Percentiles rank a stretch among this genome's conserved stretches.
Evolutionary conservation across 1,140 invertebrate genomes (phyloP).

Genomic region (Lepidostoma basale): DNA sequence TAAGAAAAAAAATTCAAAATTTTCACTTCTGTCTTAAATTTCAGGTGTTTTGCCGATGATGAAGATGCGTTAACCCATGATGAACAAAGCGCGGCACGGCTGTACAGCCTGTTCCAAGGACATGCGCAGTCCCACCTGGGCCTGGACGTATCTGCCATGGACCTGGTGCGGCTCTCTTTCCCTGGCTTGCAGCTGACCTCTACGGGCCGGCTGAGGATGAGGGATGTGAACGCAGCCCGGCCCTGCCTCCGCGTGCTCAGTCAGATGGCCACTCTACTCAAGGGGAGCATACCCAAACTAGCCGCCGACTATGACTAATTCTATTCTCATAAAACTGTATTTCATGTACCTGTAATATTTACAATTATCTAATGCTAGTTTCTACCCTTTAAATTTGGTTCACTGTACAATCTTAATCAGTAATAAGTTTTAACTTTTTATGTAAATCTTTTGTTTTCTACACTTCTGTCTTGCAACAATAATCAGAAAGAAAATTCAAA

Average conservation of each 20-base stretch:
- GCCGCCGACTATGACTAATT: constrained; percentile 32
- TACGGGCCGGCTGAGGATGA: constrained; percentile 29
- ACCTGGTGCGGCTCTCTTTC: constrained; percentile 28
- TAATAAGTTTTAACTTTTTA: too few species aligned
- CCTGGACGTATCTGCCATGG: constrained; percentile 19
- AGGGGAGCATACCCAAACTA: constrained; percentile 32
- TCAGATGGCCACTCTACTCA: constrained; percentile 38
- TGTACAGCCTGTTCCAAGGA: constrained; percentile 23
- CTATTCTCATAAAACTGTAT: too few species aligned
- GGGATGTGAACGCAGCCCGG: constrained; percentile 10
- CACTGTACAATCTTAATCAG: too few species aligned
- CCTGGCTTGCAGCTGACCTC: constrained; percentile 22
- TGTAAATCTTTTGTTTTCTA: too few species aligned
- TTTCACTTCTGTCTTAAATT: too few species aligned
- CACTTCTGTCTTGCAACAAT: too few species aligned
- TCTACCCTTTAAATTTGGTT: too few species aligned
- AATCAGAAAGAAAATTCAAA: too few species aligned
- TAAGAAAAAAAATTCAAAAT: too few species aligned
- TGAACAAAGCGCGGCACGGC: constrained; percentile 8
- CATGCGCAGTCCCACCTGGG: constrained; percentile 15
- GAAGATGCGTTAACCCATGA: constrained; percentile 13
- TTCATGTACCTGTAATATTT: too few species aligned
- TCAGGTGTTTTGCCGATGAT: constrained; percentile 32
- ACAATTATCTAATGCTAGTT: too few species aligned
- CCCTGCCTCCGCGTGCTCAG: constrained; percentile 23